Evolutionary conservation across 1,140 invertebrate species (phyloP).

Genomic region (Microplitis mediator): DNA sequence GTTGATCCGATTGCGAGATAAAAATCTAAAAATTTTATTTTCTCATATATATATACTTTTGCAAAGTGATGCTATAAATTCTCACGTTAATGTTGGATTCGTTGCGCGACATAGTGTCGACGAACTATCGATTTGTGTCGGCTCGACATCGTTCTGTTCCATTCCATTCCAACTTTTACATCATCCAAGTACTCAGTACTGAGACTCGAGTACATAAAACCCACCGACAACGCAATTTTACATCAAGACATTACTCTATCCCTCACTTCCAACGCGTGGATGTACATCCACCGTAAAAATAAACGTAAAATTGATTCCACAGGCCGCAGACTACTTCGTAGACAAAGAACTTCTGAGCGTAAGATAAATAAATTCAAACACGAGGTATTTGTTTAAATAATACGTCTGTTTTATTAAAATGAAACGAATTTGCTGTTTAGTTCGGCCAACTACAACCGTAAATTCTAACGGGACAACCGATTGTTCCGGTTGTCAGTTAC

Average conservation of each 20-base stretch:
- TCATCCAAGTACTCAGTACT: no score
- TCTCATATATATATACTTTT: neutral
- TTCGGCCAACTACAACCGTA: conserved; percentile 26
- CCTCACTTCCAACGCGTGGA: no score
- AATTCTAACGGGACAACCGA: conserved; percentile 31
- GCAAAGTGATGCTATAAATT: conserved; percentile 12
- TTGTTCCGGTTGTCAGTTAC: conserved; percentile 32
- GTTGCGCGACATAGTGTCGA: conserved; percentile 44
- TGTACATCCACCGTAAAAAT: no score
- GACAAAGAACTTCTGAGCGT: no score
- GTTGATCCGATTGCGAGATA: no score
- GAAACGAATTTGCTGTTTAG: conserved; percentile 18
- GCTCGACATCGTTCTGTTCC: neutral
- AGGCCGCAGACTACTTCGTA: no score
- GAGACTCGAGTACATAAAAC: neutral
- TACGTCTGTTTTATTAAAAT: neutral
- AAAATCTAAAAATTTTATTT: no score
- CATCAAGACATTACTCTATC: no score
- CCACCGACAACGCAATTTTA: neutral
- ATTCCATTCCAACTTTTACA: neutral
- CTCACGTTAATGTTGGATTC: conserved; percentile 9
- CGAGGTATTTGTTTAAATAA: neutral
- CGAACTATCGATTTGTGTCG: conserved; percentile 55
- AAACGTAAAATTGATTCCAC: no score
- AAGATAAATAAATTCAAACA: no score